Conservation (phyloP, 2,888 invertebrate species). For the Gonocerus acuteangulatus region DNA sequence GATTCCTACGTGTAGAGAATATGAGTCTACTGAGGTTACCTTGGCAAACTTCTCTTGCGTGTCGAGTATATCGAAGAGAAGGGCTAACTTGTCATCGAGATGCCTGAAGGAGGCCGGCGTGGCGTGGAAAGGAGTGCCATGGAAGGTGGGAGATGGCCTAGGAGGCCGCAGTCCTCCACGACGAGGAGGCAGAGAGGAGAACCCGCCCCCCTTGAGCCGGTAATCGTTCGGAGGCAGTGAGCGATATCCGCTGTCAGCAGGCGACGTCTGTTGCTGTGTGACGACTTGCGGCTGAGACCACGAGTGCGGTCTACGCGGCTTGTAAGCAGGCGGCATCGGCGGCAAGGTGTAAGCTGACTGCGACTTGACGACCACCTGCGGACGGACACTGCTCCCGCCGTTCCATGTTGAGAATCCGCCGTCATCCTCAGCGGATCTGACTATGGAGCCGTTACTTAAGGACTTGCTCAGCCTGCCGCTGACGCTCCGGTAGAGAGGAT, state of each 20-base stretch:
- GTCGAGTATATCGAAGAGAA: constrained; percentile 74
- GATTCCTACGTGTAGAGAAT: too few species aligned
- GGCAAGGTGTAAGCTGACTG: constrained; percentile 33
- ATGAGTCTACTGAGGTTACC: constrained; percentile 46
- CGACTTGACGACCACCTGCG: constrained; percentile 27
- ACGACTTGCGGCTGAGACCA: constrained; percentile 26
- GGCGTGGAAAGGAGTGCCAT: constrained; percentile 48
- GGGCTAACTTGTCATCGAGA: constrained; percentile 64
- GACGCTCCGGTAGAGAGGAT: constrained; percentile 45
- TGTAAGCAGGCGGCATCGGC: constrained; percentile 42
- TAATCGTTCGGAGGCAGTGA: constrained; percentile 56
- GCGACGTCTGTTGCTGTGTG: constrained; percentile 41
- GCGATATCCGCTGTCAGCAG: constrained; percentile 49
- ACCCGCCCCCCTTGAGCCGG: constrained; percentile 44
- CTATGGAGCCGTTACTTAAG: constrained; percentile 31
- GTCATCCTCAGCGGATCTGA: constrained; percentile 41
- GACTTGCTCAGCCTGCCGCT: constrained; percentile 42
- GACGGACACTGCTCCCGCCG: constrained; percentile 27
- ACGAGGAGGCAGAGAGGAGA: constrained; percentile 46
- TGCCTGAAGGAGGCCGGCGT: constrained; percentile 50
- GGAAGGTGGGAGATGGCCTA: constrained; percentile 57
- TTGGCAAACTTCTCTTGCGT: constrained; percentile 74
- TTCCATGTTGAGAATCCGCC: constrained; percentile 41
- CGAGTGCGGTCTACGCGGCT: constrained; percentile 38
- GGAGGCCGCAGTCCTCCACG: constrained; percentile 54